A percentile compares a stretch with the other conserved stretches of the same genome.
phyloP scores from a whole-genome alignment of 2,888 invertebrate genomes.

The Fissipunctia ypsillon region DNA sequence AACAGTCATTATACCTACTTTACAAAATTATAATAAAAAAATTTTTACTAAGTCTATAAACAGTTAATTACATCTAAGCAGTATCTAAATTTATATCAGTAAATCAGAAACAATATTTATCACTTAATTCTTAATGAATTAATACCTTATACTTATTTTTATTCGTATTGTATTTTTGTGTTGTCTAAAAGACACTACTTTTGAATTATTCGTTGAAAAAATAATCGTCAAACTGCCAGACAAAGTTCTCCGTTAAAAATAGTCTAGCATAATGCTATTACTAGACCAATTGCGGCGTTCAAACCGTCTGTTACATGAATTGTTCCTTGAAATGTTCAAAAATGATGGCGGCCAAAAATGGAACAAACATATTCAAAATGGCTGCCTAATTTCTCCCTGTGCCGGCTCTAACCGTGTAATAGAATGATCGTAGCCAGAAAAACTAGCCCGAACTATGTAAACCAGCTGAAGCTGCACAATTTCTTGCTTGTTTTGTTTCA shows the following conservation, averaged over 20 bases:
- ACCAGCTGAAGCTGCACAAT: constrained; percentile 21
- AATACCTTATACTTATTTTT: background rate
- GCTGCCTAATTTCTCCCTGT: constrained; percentile 16
- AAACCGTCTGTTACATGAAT: background rate
- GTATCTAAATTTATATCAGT: too few species aligned
- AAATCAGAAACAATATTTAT: too few species aligned
- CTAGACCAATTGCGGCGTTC: background rate
- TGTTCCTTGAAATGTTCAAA: constrained; percentile 4
- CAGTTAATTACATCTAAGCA: too few species aligned
- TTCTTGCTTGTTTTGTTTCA: constrained; percentile 49
- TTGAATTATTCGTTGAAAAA: background rate
- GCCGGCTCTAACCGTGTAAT: constrained; percentile 14
- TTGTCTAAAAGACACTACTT: background rate
- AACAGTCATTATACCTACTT: too few species aligned
- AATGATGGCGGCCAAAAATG: background rate
- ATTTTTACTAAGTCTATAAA: too few species aligned
- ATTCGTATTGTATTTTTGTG: background rate
- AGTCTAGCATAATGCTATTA: background rate
- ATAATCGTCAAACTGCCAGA: background rate
- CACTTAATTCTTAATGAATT: too few species aligned
- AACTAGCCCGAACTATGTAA: constrained; percentile 2
- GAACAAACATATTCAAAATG: constrained; percentile 21
- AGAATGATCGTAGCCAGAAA: constrained; percentile 33
- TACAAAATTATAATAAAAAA: too few species aligned
- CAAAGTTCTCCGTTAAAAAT: background rate